phyloP scores from a whole-genome alignment of 2,888 invertebrate genomes.

The Drosophila paucipuncta region DNA sequence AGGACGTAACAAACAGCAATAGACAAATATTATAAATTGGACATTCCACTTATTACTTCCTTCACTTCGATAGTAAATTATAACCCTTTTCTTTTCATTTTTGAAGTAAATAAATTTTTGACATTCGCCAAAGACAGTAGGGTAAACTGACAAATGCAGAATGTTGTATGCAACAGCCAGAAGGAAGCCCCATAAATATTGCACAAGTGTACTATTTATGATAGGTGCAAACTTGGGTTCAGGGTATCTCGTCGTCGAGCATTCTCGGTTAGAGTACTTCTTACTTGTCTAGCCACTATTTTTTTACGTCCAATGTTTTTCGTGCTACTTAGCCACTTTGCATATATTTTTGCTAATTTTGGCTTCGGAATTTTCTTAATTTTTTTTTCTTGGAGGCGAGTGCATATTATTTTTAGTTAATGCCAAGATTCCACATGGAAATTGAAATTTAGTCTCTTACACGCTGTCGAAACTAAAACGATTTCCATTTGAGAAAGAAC shows the following conservation, averaged over 20 bases:
- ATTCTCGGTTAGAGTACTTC: not conserved
- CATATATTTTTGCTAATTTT: not conserved
- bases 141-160: not conserved
- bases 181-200: not conserved
- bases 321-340: constrained; percentile 1
- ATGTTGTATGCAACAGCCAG: not conserved
- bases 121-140: not conserved
- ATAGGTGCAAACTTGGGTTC: not conserved
- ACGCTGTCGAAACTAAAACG: not conserved
- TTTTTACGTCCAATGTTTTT: not conserved
- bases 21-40: not conserved
- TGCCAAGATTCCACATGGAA: not conserved
- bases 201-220: not conserved
- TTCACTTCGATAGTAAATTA: not conserved
- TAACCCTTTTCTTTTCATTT: not conserved
- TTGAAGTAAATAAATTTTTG: not conserved
- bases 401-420: not conserved
- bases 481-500: not conserved
- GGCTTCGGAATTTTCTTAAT: not conserved
- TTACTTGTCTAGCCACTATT: not conserved
- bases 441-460: not conserved
- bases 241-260: not conserved
- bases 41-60: not conserved
- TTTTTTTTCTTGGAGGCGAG: not conserved
- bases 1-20: not conserved